Conservation (phyloP, 2,888 invertebrate genomes). For the Protonemura montana region DNA sequence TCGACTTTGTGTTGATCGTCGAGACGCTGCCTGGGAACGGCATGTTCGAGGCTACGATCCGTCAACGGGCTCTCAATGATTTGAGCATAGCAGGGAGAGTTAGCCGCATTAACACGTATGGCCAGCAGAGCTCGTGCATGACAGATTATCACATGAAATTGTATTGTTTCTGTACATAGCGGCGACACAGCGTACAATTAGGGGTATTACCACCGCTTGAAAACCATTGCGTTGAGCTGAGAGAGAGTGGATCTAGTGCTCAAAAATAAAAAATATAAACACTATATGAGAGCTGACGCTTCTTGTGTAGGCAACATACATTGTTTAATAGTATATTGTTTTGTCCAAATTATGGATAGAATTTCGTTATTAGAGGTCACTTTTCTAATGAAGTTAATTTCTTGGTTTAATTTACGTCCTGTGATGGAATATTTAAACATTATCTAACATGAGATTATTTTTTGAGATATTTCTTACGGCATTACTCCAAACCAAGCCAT, state of each 20-base stretch:
- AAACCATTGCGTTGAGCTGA: background rate
- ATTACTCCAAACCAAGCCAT: too few relatives aligned
- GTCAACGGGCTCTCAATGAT: conserved; percentile 56
- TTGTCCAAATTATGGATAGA: too few relatives aligned
- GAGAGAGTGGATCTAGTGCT: background rate
- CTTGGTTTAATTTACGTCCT: too few relatives aligned
- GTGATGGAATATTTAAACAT: too few relatives aligned
- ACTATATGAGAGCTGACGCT: too few relatives aligned
- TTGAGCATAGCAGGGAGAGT: conserved; percentile 69
- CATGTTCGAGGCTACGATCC: conserved; percentile 81
- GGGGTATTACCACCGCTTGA: background rate
- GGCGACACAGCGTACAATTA: background rate
- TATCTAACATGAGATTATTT: too few relatives aligned
- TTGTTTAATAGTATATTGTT: too few relatives aligned
- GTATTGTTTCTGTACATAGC: conserved; percentile 56
- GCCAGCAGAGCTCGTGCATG: conserved; percentile 57
- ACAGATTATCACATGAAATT: conserved; percentile 54
- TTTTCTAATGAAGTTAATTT: too few relatives aligned
- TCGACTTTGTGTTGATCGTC: conserved; percentile 71
- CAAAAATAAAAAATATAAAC: too few relatives aligned
- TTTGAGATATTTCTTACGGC: too few relatives aligned
- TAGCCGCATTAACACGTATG: conserved; percentile 59
- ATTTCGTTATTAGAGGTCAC: too few relatives aligned
- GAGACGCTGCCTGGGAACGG: conserved; percentile 73
- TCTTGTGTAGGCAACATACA: too few relatives aligned